These are phyloP conservation scores for Mythimna albipuncta DNA, from an alignment of 2,888 invertebrate genomes.

Conservation along the genomic window DNA sequence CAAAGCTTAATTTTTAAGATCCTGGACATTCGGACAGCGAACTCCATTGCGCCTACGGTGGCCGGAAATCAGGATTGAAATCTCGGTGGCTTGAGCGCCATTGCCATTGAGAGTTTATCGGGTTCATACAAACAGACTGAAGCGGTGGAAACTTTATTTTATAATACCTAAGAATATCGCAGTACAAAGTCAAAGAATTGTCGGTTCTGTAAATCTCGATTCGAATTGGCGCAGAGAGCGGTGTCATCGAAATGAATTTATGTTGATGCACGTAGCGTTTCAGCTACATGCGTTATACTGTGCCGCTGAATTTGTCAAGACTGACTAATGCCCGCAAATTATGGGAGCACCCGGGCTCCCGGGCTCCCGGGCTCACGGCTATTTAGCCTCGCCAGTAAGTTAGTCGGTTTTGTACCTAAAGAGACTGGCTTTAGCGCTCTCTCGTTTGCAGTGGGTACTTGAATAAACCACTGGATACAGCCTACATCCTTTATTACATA, in stretches of 20 bases:
- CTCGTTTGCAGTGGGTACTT: constrained; percentile 1
- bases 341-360: constrained; percentile 48
- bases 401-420: constrained; percentile 49
- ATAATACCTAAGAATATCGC: background rate
- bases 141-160: too few species aligned
- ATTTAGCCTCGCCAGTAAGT: constrained; percentile 33
- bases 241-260: constrained; percentile 69
- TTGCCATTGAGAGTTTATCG: too few species aligned
- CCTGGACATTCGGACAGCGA: too few species aligned
- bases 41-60: too few species aligned
- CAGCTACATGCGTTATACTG: constrained; percentile 60
- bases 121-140: too few species aligned
- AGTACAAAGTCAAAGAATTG: constrained; percentile 36
- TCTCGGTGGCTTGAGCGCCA: too few species aligned
- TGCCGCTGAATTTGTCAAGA: constrained; percentile 66
- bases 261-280: constrained; percentile 60
- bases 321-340: constrained; percentile 63
- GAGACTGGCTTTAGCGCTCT: constrained; percentile 33
- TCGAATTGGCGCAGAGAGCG: constrained; percentile 26
- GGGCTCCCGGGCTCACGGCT: constrained; percentile 23
- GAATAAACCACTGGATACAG: background rate
- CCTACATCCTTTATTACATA: too few species aligned
- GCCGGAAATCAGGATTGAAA: too few species aligned
- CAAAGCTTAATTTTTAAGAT: too few species aligned
- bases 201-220: constrained; percentile 39